Evolutionary conservation across 2,113 vertebrate genomes (phyloP), one percentile per base, ranked within the genome.

Genomic region (Nesoenas mayeri): DNA sequence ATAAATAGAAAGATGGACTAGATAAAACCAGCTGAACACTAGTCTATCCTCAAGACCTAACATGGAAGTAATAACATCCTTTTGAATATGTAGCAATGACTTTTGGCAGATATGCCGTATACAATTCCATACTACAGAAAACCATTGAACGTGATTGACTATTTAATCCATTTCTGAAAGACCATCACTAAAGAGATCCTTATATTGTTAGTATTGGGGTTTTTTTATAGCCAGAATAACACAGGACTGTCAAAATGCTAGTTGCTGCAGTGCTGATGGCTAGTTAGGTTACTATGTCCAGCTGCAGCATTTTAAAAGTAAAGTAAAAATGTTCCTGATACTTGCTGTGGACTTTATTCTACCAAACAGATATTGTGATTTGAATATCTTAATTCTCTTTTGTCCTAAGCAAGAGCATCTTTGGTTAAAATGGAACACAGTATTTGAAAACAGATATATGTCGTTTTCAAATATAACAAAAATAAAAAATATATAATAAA

Each of bases 41-140:
- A 97, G 98, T 97, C 92, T 98, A 90, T 97, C 93, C 94, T 97
- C 88, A 96, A 96, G 97, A 97, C 86, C 95, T 95, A 98, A 97
- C 34, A 84, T 81, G 84, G 85, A 95, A 85, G 60, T 95, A 90
- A 97, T 96, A 96, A 42, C 72, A 20, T 97, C 90, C 90, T 97
- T 97, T 95, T 89, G 88, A 91, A 82, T 85, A 84, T 88, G 38
- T 85, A 88, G 58, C 93, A 96, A 97, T 95, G 91, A 89, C 57
- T 98, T 97, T 94, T 97, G 97, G 92, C 94, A 96, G 96, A 96
- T 95, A 92, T 94, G 89, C 86, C 96, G 51, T 89, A 58, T 42
- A 85, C 66, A 89, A 97, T 96, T 97, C 79, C 48, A 38, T 60
- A 70, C 36, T 58, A 82, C 40, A 64, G 93, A 93, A 96, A 96